Evolutionary conservation across 2,797 vertebrate genomes (phyloP).

Genomic region (Chelon auratus): DNA sequence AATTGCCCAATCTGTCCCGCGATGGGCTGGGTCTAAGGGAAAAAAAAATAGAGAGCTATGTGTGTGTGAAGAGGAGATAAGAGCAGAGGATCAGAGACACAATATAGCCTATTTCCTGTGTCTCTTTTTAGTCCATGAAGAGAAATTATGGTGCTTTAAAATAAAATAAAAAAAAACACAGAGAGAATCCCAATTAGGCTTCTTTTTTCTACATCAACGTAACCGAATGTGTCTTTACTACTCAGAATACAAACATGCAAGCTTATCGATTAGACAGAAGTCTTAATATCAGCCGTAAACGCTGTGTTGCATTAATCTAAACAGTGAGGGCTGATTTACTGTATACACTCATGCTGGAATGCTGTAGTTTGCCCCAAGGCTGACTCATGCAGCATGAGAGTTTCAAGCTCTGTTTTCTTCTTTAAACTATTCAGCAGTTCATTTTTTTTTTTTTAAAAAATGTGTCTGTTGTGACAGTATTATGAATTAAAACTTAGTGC

Average conservation of each 20-base stretch:
- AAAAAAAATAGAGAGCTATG: neutral
- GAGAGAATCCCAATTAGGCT: neutral
- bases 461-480: neutral
- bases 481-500: neutral
- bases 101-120: constrained; percentile 24
- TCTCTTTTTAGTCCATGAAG: constrained; percentile 11
- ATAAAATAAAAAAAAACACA: constrained; percentile 3
- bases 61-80: constrained; percentile 45
- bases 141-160: constrained; percentile 19
- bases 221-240: neutral
- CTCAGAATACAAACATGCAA: constrained; percentile 1
- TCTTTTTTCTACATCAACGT: constrained; percentile 10
- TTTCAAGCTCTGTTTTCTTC: constrained; percentile 32
- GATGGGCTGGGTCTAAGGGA: constrained; percentile 29
- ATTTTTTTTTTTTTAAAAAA: neutral
- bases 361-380: constrained; percentile 23
- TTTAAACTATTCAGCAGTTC: constrained; percentile 6
- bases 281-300: constrained; percentile 18
- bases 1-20: constrained; percentile 42
- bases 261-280: constrained; percentile 7
- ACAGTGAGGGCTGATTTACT: constrained; percentile 21
- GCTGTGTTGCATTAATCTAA: constrained; percentile 14
- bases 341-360: constrained; percentile 19
- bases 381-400: constrained; percentile 31
- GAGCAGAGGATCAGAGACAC: constrained; percentile 37